phyloP scores from a whole-genome alignment of 2,888 invertebrate genomes.

The Cheilosia scutellata region DNA sequence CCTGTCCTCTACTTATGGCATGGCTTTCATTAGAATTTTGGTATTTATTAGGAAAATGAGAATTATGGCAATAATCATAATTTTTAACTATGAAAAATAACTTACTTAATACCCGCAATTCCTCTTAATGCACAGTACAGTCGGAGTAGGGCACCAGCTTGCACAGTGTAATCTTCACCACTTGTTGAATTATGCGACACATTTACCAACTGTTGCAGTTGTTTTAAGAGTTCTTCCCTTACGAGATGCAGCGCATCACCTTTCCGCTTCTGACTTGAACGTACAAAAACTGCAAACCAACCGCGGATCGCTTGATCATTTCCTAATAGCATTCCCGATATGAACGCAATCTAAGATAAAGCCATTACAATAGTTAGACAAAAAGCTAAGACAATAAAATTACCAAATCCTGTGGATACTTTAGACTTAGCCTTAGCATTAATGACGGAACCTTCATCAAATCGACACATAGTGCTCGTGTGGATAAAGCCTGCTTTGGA shows the following conservation, averaged over 20 bases:
- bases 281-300: conserved; percentile 96
- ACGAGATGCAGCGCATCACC: conserved; percentile 87
- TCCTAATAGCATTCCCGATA: conserved; percentile 94
- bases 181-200: conserved; percentile 87
- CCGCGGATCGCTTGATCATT: conserved; percentile 94
- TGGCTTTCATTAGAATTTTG: too few species aligned
- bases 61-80: not conserved
- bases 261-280: conserved; percentile 89
- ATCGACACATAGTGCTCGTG: conserved; percentile 95
- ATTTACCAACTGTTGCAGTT: conserved; percentile 88
- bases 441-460: conserved; percentile 95
- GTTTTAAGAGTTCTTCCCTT: conserved; percentile 90
- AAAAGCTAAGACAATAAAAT: conserved; percentile 57
- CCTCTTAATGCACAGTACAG: conserved; percentile 96
- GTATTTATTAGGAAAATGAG: too few species aligned
- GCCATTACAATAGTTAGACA: not conserved
- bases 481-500: conserved; percentile 92
- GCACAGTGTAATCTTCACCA: conserved; percentile 88
- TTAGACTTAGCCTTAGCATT: conserved; percentile 92
- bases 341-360: conserved; percentile 89
- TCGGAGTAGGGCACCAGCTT: conserved; percentile 94
- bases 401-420: conserved; percentile 87
- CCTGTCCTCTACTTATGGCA: too few species aligned
- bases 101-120: conserved; percentile 94
- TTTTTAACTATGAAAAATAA: not conserved